Percentiles rank a stretch among this genome's conserved stretches.
Conservation (phyloP, 2,888 invertebrate species). For the Petrophora chlorosata region DNA sequence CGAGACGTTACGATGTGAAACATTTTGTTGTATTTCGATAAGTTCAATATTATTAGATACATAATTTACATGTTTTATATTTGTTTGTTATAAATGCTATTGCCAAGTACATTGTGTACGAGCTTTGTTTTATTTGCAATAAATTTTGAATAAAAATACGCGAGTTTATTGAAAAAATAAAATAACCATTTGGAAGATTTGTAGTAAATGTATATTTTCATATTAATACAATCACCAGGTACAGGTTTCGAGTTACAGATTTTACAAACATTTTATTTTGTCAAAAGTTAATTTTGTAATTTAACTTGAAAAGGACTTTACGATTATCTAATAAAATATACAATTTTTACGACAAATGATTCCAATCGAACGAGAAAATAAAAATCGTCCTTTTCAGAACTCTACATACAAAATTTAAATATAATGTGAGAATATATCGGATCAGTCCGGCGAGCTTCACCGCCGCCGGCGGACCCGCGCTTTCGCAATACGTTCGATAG, state of each 20-base stretch:
- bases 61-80: slow-evolving; percentile 42
- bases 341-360: slow-evolving; percentile 56
- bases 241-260: slow-evolving; percentile 78
- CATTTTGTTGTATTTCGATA: slow-evolving; percentile 54
- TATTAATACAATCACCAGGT: slow-evolving; percentile 82
- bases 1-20: slow-evolving; percentile 65
- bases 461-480: slow-evolving; percentile 13
- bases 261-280: slow-evolving; percentile 72
- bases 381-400: slow-evolving; percentile 58
- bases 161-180: slow-evolving; percentile 45
- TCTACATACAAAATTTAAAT: slow-evolving; percentile 41
- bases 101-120: slow-evolving; percentile 54
- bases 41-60: slow-evolving; percentile 28
- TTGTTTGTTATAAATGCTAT: slow-evolving; percentile 51
- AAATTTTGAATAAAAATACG: slow-evolving; percentile 43
- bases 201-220: slow-evolving; percentile 83
- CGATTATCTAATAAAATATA: slow-evolving; percentile 52
- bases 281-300: slow-evolving; percentile 62
- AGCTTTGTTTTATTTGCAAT: slow-evolving; percentile 75
- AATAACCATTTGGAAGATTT: slow-evolving; percentile 75
- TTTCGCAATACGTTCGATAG: slow-evolving; percentile 27
- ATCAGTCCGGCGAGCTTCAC: slow-evolving; percentile 6
- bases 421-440: slow-evolving; percentile 27
- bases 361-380: slow-evolving; percentile 50
- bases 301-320: slow-evolving; percentile 57